Base-by-base conservation (phyloP, 2,113 vertebrate genomes). In the Ranitomeya imitator region DNA sequence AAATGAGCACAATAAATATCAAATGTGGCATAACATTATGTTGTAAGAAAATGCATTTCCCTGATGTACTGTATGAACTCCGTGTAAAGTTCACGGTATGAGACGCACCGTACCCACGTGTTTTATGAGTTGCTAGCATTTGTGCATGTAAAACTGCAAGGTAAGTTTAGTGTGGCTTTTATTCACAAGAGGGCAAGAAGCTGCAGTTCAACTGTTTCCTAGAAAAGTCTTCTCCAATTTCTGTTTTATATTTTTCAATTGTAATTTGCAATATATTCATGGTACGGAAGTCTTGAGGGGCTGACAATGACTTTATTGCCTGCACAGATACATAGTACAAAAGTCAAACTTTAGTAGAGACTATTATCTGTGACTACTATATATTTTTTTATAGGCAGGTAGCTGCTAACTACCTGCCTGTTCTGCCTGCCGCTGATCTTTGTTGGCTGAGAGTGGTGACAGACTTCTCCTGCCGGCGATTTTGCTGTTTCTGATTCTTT, bases 1-100 rank as follows among this genome's bases (percentile, higher is more conserved):
- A 79, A 87, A 87, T 87, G 86, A 87, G 37, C 78, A 69, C 86
- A 59, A 87, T 80, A 79, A 87, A 87, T 80, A 80, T 87, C 12
- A 31, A 57, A 59, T 87, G 80, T 80, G 60, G 73, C 85, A 86
- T 57, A 77, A 79, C 85, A 63, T 79, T 86, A 86, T 61, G 57
- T 59, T 79, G 76, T 79, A 65, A 45, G 61, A 54, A 79, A 87
- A 80, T 67, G n/a, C 23, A 57, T 87, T 65, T 79, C 18, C 45
- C 76, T 31, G 77, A 87, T 71, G 63, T 57, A 79, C 31, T 65
- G 15, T 65, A 86, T 71, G 86, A 87, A 79, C 77, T 71, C 77
- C 86, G 54, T 87, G 86, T n/a, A 80, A 79, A 80, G 37, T 71
- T 79, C 59, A 67, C 55, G 21, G 60, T 21, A 26, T 63, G 54